Conservation (phyloP, 2,888 invertebrate species). For the Oxyteleia sp. region DNA sequence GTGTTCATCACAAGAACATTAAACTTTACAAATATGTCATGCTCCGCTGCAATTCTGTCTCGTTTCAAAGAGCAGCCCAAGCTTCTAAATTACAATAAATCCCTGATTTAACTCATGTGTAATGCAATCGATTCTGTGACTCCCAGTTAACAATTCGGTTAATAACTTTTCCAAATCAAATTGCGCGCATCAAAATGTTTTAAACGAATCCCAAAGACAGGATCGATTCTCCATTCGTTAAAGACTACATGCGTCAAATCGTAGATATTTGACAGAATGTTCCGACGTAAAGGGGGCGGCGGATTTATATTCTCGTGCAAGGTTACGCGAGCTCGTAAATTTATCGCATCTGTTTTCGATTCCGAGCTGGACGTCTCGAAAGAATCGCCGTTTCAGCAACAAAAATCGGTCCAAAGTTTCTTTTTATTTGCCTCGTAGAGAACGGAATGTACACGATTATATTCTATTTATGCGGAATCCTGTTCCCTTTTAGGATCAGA, state of each 20-base stretch:
- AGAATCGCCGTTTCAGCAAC: conserved; percentile 37
- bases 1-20: too few species aligned
- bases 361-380: conserved; percentile 26
- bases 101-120: background rate
- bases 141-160: conserved; percentile 27
- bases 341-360: conserved; percentile 48
- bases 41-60: too few species aligned
- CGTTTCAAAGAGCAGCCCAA: too few species aligned
- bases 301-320: conserved; percentile 27
- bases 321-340: conserved; percentile 55
- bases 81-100: too few species aligned
- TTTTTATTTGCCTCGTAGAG: too few species aligned
- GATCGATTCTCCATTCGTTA: conserved; percentile 28
- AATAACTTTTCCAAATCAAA: conserved; percentile 42
- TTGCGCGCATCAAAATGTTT: conserved; percentile 27
- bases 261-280: conserved; percentile 53
- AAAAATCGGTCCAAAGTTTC: background rate
- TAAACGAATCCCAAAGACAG: conserved; percentile 8
- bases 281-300: conserved; percentile 32
- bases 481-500: too few species aligned
- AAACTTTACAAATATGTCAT: too few species aligned
- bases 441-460: too few species aligned
- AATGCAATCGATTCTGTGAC: conserved; percentile 8
- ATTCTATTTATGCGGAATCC: too few species aligned
- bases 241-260: conserved; percentile 54